Base-by-base conservation (phyloP, 1,140 invertebrate species). In the Platyscapa corneri region DNA sequence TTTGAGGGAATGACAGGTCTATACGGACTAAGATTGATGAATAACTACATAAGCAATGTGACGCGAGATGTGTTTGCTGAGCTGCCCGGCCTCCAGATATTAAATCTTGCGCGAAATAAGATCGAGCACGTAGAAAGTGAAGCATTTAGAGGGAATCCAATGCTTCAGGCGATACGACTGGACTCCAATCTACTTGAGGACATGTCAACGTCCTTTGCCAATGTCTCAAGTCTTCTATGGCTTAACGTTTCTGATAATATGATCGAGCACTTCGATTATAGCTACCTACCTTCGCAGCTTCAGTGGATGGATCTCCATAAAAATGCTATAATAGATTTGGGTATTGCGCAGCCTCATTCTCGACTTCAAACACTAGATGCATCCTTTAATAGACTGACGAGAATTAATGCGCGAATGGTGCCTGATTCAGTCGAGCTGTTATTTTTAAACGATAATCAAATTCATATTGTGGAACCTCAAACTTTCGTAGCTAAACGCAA, bases 221-320 rank as follows among this genome's bases (percentile, higher is more conserved):
- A 96, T 70, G 93, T 97, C 64, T 95, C 95, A 10, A 96, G 95
- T 86, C 93, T 98, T 77, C 93, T 97, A 83, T 97, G 96, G 96
- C 91, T 98, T 23, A 98, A 98, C 94, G 94, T 97, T 85, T 97
- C 96, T 20, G 96, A 97, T 92, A 98, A 98, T 92, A 94, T 95
- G 90, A 94, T 98, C 88, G 95, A 95, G 30, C 95, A 95, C 94
- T 97, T 98, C 90, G 97, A 97, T 90, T 98, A 97, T 90, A 94
- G 95, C 56, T 95, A 97, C 87, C 94, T 98, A 80, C 97, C 97
- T 1, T 93, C 94, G 67, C 95, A 95, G 89, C 93, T 98, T 3
- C 96, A 96, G 90, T 97, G 96, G 96, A 91, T 98, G 86, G 97
- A 97, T 91, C 93, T 98, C 65, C 97, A 97, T 90, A 96, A 96